Base-by-base conservation (phyloP, 1,140 invertebrate genomes). In the Branchinecta lindahli region DNA sequence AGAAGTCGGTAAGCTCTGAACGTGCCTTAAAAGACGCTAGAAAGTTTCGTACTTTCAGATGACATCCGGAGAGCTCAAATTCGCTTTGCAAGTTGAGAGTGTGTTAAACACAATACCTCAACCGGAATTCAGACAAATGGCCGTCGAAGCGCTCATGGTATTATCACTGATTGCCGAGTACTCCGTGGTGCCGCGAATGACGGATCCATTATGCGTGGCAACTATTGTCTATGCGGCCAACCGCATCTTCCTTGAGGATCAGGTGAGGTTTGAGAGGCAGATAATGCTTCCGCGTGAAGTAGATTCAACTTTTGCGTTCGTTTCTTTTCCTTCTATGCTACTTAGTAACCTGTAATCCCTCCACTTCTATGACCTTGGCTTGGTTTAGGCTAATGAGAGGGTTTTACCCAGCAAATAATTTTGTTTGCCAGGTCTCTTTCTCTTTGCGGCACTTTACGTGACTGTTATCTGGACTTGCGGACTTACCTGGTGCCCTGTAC, bases 21-120 rank as follows among this genome's bases (percentile, higher is more conserved):
- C 33, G 33, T 33, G 33, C 2, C 33, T 33, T 33, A 33, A 33
- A 33, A 1, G 33, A n/a, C 33, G 5, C 5, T 33, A 3, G 33
- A 33, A 33, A 33, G 1, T 33, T 33, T 33, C 33, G 33, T 33
- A 33, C 67, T 74, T 74, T 70, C 72, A 85, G 85, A 99, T 99
- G 96, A 99, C 96, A 7, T 86, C 94, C 0, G 93, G 94, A 46
- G 97, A 99, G 80, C 81, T 99, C 71, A 99, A 99, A 82, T 99
- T 99, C 82, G 96, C 96, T 0, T 79, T 99, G 8, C 91, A 94
- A 72, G 94, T 99, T 2, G 97, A 99, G 80, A 92, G 91, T n/a
- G 92, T 96, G 8, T 81, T 99, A 33, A 99, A 98, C 78, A 88
- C 88, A 18, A 96, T 99, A 74, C 93, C 95, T 0, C 92, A 98